A percentile compares a stretch with the other conserved stretches of the same genome.
Evolutionary conservation across 2,797 vertebrate species (phyloP).

Genomic region (Percopsis omiscomaycus): DNA sequence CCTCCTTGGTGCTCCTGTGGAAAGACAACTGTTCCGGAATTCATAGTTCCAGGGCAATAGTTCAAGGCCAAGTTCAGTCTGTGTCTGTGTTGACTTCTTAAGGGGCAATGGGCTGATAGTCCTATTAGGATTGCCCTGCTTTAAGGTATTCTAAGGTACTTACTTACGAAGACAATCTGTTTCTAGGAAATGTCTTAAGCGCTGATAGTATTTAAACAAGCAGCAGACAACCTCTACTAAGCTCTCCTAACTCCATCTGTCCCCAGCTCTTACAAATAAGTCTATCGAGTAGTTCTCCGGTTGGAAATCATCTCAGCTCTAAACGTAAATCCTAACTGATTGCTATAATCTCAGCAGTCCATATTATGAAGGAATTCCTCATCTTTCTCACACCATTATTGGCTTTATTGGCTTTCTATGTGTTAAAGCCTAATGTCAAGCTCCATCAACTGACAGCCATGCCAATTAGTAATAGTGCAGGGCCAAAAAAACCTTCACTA

Average conservation of each 20-base stretch:
- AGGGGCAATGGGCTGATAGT: conserved; percentile 41
- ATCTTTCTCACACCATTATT: conserved; percentile 38
- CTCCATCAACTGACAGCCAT: conserved; percentile 27
- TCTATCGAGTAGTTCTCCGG: conserved; percentile 32
- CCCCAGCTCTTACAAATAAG: conserved; percentile 42
- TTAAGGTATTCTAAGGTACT: conserved; percentile 62
- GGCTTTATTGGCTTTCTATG: conserved; percentile 45
- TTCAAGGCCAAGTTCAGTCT: no score
- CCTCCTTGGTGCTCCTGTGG: no score
- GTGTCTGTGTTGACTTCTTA: conserved; percentile 30
- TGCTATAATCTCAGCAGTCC: conserved; percentile 49
- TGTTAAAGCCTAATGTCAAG: conserved; percentile 42
- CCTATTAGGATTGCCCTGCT: conserved; percentile 61
- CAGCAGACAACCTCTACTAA: conserved; percentile 54
- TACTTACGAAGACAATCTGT: conserved; percentile 72
- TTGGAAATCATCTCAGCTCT: conserved; percentile 38
- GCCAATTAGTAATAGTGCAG: background rate
- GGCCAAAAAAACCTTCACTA: no score
- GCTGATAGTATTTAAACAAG: conserved; percentile 65
- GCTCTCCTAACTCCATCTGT: conserved; percentile 63
- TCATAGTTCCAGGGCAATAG: no score
- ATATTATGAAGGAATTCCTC: conserved; percentile 37
- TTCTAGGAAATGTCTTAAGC: conserved; percentile 62
- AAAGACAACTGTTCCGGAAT: no score
- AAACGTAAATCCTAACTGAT: conserved; percentile 48